Evolutionary conservation across 1,140 invertebrate genomes (phyloP), one percentile per base, ranked within the genome.

Genomic region (Aphelinus certus): DNA sequence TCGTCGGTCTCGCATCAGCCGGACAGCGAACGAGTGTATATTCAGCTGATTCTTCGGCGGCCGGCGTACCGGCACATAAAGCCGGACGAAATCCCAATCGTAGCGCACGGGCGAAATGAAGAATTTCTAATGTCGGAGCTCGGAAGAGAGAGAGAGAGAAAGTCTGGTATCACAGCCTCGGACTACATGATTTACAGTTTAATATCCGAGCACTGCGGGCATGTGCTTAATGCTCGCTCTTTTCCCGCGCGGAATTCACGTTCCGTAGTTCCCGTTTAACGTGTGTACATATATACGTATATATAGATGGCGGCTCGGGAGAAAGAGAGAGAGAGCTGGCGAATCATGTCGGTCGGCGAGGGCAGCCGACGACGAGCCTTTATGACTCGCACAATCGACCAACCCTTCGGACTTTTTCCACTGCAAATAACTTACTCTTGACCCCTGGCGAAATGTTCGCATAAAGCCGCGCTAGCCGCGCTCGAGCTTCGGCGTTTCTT

Each of bases 391-490:
- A 58, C 56, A 69, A 67, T 67, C 51, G 65, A 10, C 56, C 26
- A 45, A 53, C 43, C 46, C 49, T 45, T n/a, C 49, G 43, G 6
- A 46, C 61, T 4, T 65, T 65, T 67, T 67, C 56, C 65, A 45
- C 26, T 43, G 51, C 42, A 67, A 67, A 67, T 67, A 67, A 67
- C 51, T 67, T 67, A 67, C 65, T 67, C 65, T 67, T 67, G 65
- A 67, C 65, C 65, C 56, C 65, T 9, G 65, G 61, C 46, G 46
- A 63, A 63, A 63, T 63, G 7, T 47, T 46, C 61, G 45, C 60
- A 62, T 62, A 62, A 62, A 62, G 7, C 45, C 46, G 61, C 43
- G 10, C 26, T 26, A 26, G 26, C 26, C 26, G 26, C 26, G 26
- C 26, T 26, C 26, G 26, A 26, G 26, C 26, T 26, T 26, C 26